Evolutionary conservation across 2,797 vertebrate species (phyloP), one percentile per base, ranked within the genome.

Genomic region (Apodemus agrarius): DNA sequence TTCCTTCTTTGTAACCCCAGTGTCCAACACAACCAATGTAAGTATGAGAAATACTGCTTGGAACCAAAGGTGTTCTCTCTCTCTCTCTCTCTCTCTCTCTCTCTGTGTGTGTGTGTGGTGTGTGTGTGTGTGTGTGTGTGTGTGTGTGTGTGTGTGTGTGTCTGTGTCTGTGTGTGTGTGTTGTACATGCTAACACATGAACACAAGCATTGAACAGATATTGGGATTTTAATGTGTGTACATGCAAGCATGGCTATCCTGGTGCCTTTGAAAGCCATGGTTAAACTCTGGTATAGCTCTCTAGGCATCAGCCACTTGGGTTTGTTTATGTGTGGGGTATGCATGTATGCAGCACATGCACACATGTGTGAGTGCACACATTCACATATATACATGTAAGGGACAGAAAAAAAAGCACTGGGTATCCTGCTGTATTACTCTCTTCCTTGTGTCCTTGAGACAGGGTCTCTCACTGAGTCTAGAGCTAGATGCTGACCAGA

Each of bases 1-100:
- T 31, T 46, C 72, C 52, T 40, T 34, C 54, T 43, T 34, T 46
- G 37, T 43, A 9, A 19, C 11, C 67, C 8, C 43, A 61, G 46
- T 12, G 34, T 34, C 46, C 9, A 1, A 34, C 29, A 0, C 7
- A 14, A 3, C 26, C 54, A 1, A 1, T 4, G 26, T 16, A 52
- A 26, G 16, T n/a, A 10, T 63, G 43, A 69, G 12, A n/a, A 34
- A 69, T 22, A 17, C 63, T 49, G 43, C 31, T 43, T 69, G 31
- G 43, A 69, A n/a, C 21, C n/a, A 86, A 69, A 86, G 22, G 19
- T 34, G 43, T 29, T 65, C 63, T 31, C 65, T 19, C 65, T 24
- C 63, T 65, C 26, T 29, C 63, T 29, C 63, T 26, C 10, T 26
- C 61, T 26, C 61, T 26, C 24, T 26, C 61, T 26, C 61, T 26